These are phyloP conservation scores for Digitonthophagus gazella DNA, from an alignment of 2,888 invertebrate genomes.

Conservation along the genomic window DNA sequence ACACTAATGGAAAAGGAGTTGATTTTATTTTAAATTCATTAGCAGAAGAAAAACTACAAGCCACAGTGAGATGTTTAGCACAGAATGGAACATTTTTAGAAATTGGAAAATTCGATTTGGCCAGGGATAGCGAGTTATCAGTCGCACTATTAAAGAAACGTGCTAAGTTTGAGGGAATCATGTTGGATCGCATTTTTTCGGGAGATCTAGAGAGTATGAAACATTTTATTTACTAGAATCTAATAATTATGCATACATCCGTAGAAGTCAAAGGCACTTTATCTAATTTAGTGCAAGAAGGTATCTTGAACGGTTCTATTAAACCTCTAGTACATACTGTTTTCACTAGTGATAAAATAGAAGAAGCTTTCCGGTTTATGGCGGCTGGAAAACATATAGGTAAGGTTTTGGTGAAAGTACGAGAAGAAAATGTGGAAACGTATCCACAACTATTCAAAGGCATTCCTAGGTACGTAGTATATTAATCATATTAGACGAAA, in stretches of 20 bases:
- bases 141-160: conserved; percentile 55
- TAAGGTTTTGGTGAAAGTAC: conserved; percentile 57
- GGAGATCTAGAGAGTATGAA: too few relatives aligned
- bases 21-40: too few relatives aligned
- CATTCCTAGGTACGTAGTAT: too few relatives aligned
- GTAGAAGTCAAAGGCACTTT: conserved; percentile 44
- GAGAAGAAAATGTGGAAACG: conserved; percentile 40
- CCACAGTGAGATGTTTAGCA: conserved; percentile 62
- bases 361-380: conserved; percentile 68
- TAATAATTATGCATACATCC: too few relatives aligned
- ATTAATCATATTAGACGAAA: too few relatives aligned
- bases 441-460: too few relatives aligned
- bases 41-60: too few relatives aligned
- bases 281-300: neutral
- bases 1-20: conserved; percentile 85
- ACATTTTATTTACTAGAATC: too few relatives aligned
- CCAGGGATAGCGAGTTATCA: conserved; percentile 61
- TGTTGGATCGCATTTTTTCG: conserved; percentile 58
- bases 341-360: conserved; percentile 65
- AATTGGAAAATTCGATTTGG: conserved; percentile 80
- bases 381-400: conserved; percentile 77
- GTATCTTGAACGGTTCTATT: conserved; percentile 58
- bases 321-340: conserved; percentile 65
- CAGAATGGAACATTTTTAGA: conserved; percentile 71
- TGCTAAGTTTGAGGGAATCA: conserved; percentile 67